These are phyloP conservation scores for Ephialtes manifestator DNA, from an alignment of 2,888 invertebrate species.

Conservation along the genomic window DNA sequence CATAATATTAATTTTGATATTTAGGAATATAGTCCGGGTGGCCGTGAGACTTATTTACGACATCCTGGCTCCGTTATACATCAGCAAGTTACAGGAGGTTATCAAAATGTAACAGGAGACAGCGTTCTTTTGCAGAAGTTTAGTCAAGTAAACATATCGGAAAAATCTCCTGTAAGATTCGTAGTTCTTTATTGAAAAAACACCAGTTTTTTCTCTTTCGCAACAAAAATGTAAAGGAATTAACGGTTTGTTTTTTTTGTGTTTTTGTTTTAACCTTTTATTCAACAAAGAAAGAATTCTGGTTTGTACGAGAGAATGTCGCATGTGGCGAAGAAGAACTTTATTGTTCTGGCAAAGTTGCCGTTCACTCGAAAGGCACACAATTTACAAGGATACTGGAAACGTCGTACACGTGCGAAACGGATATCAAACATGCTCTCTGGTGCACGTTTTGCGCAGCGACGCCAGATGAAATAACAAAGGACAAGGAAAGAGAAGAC, in stretches of 20 bases:
- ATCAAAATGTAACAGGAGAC: conserved; percentile 87
- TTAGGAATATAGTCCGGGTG: conserved; percentile 95
- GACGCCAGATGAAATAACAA: conserved; percentile 86
- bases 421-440: conserved; percentile 93
- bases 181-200: conserved; percentile 11
- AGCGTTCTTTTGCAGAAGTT: conserved; percentile 91
- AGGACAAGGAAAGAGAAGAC: conserved; percentile 87
- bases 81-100: conserved; percentile 83
- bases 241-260: background rate
- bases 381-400: conserved; percentile 79
- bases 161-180: conserved; percentile 83
- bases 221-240: background rate
- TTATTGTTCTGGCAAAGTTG: conserved; percentile 94
- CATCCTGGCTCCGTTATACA: conserved; percentile 91
- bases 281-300: conserved; percentile 82
- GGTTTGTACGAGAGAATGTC: conserved; percentile 87
- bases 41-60: conserved; percentile 92
- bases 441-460: conserved; percentile 89
- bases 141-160: conserved; percentile 92
- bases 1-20: conserved; percentile 55
- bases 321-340: conserved; percentile 92
- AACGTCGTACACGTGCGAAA: conserved; percentile 92
- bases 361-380: conserved; percentile 87
- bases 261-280: background rate
- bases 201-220: background rate